Evolutionary conservation across 1,140 invertebrate species (phyloP).

Genomic region (Plectrocnemia conspersa): DNA sequence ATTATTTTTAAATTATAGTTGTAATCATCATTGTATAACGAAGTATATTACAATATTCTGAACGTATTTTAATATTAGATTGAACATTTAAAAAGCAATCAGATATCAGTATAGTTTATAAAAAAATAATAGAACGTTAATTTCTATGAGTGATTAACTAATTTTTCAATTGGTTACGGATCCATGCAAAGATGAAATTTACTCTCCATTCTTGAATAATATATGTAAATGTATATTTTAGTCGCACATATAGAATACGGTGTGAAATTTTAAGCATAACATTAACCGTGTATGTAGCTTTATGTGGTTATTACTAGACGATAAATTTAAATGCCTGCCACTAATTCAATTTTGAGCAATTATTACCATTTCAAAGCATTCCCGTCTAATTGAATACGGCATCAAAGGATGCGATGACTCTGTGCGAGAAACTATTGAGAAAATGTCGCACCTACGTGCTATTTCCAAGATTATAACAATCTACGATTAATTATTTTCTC

Average conservation of each 20-base stretch:
- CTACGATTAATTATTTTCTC: background rate
- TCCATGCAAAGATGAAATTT: background rate
- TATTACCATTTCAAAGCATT: slow-evolving; percentile 20
- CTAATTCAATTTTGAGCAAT: slow-evolving; percentile 17
- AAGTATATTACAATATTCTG: no score
- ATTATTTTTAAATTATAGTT: no score
- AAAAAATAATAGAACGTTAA: no score
- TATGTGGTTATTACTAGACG: background rate
- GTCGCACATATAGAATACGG: background rate
- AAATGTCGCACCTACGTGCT: background rate
- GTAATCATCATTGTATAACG: no score
- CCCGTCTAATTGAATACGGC: slow-evolving; percentile 12
- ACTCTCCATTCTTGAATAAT: background rate
- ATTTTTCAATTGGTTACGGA: background rate
- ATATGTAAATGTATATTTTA: background rate
- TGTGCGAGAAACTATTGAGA: background rate
- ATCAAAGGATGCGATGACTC: slow-evolving; percentile 15
- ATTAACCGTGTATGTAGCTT: background rate
- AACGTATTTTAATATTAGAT: no score
- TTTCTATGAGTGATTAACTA: no score
- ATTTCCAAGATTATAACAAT: background rate
- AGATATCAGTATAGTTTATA: no score
- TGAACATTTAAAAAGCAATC: no score
- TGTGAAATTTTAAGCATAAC: background rate
- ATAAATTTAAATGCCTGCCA: slow-evolving; percentile 11